phyloP scores from a whole-genome alignment of 1,140 invertebrate genomes.

The Euschistus heros region DNA sequence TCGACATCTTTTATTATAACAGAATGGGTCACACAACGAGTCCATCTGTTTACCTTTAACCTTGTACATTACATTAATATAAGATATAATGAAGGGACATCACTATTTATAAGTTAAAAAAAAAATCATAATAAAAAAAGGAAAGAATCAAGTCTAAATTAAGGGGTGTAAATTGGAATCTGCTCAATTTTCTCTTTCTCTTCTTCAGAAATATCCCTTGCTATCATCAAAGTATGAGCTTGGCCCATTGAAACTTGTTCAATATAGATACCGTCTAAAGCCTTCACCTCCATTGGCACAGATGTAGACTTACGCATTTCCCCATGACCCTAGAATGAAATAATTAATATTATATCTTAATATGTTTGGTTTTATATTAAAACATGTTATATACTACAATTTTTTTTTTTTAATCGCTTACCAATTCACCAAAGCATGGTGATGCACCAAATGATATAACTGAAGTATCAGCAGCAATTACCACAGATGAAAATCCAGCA shows the following conservation, averaged over 20 bases:
- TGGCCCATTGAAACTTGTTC: constrained; percentile 71
- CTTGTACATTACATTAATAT: too few relatives aligned
- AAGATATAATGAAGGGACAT: too few relatives aligned
- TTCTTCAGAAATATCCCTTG: constrained; percentile 51
- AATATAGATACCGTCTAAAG: constrained; percentile 68
- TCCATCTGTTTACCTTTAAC: too few relatives aligned
- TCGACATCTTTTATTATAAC: too few relatives aligned
- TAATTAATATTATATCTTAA: background rate
- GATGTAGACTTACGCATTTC: constrained; percentile 80
- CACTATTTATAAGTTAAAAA: background rate
- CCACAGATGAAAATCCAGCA: constrained; percentile 66
- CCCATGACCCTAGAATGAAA: constrained; percentile 57
- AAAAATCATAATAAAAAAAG: background rate
- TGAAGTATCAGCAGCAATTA: constrained; percentile 79
- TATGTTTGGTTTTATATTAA: constrained; percentile 2
- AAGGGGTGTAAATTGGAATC: constrained; percentile 44
- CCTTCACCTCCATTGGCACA: constrained; percentile 77
- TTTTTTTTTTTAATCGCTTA: constrained; percentile 35
- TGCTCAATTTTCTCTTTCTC: constrained; percentile 50
- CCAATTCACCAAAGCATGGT: constrained; percentile 84
- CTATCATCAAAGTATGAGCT: constrained; percentile 68
- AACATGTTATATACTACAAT: background rate
- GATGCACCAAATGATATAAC: constrained; percentile 84
- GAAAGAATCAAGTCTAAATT: background rate
- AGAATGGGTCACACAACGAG: too few relatives aligned